phyloP scores from a whole-genome alignment of 2,797 vertebrate species.

The Pangasius mekongensis region DNA sequence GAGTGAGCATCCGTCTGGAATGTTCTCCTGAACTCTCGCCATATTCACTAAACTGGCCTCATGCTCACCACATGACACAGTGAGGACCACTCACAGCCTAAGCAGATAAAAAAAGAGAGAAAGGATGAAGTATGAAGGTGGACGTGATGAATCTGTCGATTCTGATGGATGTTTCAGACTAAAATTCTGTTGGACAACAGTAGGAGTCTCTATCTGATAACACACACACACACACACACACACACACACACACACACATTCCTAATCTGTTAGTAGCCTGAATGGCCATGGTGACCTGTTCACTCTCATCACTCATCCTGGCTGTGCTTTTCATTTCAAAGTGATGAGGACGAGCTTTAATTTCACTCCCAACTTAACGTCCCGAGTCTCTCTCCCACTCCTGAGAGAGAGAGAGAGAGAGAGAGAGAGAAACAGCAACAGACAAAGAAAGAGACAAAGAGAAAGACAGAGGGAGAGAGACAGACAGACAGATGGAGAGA shows the following conservation, averaged over 20 bases:
- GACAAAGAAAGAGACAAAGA: background rate
- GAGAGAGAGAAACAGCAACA: background rate
- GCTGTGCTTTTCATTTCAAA: conserved; percentile 23
- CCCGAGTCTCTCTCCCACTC: background rate
- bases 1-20: background rate
- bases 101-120: background rate
- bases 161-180: background rate
- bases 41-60: background rate
- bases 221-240: background rate
- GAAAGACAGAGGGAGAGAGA: background rate
- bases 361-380: conserved; percentile 12
- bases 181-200: background rate
- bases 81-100: background rate
- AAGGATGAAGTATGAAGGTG: background rate
- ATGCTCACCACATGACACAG: background rate
- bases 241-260: background rate
- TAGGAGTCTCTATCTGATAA: background rate
- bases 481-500: background rate
- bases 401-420: background rate
- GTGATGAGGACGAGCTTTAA: conserved; percentile 3
- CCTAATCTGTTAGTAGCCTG: background rate
- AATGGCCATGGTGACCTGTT: background rate
- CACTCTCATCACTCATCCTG: background rate
- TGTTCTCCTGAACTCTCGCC: conserved; percentile 7
- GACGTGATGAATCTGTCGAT: background rate